Conservation (phyloP, 2,888 invertebrate species). For the Linnaemya tessellans region DNA sequence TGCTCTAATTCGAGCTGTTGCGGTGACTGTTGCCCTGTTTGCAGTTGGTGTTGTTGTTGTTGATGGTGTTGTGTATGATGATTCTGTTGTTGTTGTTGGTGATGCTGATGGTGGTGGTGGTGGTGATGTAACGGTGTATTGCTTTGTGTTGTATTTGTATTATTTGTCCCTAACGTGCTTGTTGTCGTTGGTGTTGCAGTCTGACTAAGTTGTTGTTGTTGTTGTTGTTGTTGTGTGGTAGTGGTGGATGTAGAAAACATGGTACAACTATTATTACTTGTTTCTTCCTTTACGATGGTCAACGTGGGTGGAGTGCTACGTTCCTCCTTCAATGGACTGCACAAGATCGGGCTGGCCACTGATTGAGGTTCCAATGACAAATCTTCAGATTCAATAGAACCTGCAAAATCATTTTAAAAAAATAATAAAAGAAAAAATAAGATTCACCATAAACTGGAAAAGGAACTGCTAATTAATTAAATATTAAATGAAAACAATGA, state of each 20-base stretch:
- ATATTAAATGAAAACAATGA: neutral
- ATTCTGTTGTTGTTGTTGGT: conserved; percentile 72
- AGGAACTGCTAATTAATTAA: neutral
- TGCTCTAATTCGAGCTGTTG: conserved; percentile 78
- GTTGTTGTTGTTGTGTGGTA: conserved; percentile 72
- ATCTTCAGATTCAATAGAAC: conserved; percentile 91
- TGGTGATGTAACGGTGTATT: conserved; percentile 73
- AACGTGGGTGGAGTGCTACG: conserved; percentile 87
- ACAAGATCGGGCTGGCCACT: conserved; percentile 84
- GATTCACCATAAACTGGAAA: neutral
- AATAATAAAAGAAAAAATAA: neutral
- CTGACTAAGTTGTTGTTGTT: conserved; percentile 75
- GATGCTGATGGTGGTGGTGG: conserved; percentile 74
- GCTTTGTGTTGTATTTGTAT: conserved; percentile 74
- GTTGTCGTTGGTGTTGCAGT: conserved; percentile 75
- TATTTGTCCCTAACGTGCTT: conserved; percentile 70
- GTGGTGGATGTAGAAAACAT: conserved; percentile 82
- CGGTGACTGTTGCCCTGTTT: conserved; percentile 75
- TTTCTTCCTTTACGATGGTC: conserved; percentile 88
- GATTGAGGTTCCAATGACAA: conserved; percentile 87
- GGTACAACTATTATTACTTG: conserved; percentile 87
- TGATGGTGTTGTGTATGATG: conserved; percentile 75
- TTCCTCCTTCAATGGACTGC: conserved; percentile 87
- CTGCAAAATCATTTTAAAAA: conserved; percentile 84
- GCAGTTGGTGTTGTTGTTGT: conserved; percentile 77